Base-by-base conservation (phyloP, 2,113 vertebrate genomes). In the Corythornis vintsioides region DNA sequence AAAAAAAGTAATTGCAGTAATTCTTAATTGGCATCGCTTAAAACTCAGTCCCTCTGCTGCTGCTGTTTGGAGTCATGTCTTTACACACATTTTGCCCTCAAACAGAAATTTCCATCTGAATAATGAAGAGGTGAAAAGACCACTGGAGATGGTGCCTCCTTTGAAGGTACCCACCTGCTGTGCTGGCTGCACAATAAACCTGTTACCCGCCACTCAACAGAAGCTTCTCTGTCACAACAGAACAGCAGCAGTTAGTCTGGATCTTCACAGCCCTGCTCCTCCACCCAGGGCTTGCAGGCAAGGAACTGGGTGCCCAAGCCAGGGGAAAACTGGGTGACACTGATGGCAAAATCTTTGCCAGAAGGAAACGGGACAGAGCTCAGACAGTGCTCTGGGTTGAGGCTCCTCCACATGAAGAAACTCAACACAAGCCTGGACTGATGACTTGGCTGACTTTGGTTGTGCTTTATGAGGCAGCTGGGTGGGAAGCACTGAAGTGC, bases 391-490 rank as follows among this genome's bases (percentile, higher is more conserved):
- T 25, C 18, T 8, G 61, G 48, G 17, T 71, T 67, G 64, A 29
- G 33, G 57, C 33, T 92, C 86, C 18, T 84, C 88, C 71, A 19
- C 11, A 64, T 5, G 1, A 40, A 71, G 83, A 75, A 78, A 93
- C 13, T 53, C 65, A 60, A 83, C 1, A 74, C 60, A 52, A 86
- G 65, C 38, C 33, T 88, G 86, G 90, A 90, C 26, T 77, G 86
- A 60, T 69, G 71, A 86, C 76, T 88, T 78, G 17, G 86, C 89
- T 59, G 5, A 52, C 67, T 47, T 80, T 1, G 4, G 17, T 18
- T 77, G 83, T 42, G 90, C 76, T 67, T 94, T 80, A 94, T 92
- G 83, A 94, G 69, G 73, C 86, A 38, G 14, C 76, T 88, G 70
- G 60, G 55, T 47, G 69, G 63, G 42, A 74, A 92, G 73, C 60